Evolutionary conservation across 2,797 vertebrate species (phyloP).

Genomic region (Aulostomus chinensis): DNA sequence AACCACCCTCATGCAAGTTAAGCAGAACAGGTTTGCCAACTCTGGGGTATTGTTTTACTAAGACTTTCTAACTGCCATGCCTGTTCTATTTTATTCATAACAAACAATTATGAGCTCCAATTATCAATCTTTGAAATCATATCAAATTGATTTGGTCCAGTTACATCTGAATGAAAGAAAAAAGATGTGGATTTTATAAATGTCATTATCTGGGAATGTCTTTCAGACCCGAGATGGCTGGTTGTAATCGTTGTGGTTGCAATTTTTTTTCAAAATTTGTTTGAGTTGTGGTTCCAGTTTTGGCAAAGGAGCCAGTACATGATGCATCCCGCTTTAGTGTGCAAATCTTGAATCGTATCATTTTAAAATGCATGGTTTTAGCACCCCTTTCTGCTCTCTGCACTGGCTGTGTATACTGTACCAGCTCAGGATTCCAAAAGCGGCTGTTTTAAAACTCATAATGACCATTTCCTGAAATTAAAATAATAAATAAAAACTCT

Average conservation of each 20-base stretch:
- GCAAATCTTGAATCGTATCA: background rate
- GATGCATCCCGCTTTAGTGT: background rate
- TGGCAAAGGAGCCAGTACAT: conserved; percentile 1
- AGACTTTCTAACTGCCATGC: background rate
- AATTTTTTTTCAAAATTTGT: conserved; percentile 2
- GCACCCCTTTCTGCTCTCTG: background rate
- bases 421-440: too few relatives aligned
- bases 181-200: background rate
- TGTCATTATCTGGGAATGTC: too few relatives aligned
- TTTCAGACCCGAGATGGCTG: background rate
- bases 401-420: background rate
- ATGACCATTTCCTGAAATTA: too few relatives aligned
- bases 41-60: background rate
- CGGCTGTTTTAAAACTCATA: too few relatives aligned
- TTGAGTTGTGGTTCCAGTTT: conserved; percentile 6
- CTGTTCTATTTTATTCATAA: background rate
- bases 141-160: background rate
- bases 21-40: conserved; percentile 34
- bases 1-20: conserved; percentile 24
- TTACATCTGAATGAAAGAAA: background rate
- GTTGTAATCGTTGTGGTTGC: background rate
- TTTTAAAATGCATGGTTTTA: background rate
- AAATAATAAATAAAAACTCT: too few relatives aligned
- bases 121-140: background rate
- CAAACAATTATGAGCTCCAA: background rate